Conservation (phyloP, 2,888 invertebrate genomes). For the Amaurobius ferox region DNA sequence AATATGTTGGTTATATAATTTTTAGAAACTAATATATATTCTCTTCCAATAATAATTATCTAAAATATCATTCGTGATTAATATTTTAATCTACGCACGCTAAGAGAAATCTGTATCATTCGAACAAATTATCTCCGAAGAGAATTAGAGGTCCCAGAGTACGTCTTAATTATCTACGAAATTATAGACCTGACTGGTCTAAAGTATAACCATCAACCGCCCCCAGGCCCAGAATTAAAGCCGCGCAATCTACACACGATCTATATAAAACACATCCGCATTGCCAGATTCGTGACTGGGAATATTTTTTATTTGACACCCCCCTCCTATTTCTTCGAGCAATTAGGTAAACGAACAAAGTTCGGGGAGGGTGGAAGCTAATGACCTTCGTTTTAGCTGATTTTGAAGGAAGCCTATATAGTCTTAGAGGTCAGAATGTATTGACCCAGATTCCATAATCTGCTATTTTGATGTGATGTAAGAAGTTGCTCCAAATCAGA, state of each 20-base stretch:
- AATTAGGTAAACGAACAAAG: constrained; percentile 30
- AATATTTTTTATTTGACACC: constrained; percentile 19
- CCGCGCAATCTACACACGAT: constrained; percentile 27
- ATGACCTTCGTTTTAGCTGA: not conserved
- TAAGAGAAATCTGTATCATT: not conserved
- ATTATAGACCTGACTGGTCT: not conserved
- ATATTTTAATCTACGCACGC: not conserved
- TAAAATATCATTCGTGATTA: not conserved
- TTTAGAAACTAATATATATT: no score
- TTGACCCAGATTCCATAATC: not conserved
- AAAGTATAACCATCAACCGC: constrained; percentile 20
- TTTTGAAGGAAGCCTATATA: not conserved
- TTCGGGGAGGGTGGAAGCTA: not conserved
- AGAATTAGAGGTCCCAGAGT: constrained; percentile 1
- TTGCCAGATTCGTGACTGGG: constrained; percentile 31
- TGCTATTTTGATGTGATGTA: no score
- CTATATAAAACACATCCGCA: constrained; percentile 19
- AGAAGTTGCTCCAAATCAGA: no score
- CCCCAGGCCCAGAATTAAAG: constrained; percentile 29
- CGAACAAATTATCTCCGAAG: not conserved
- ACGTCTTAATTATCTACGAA: constrained; percentile 39
- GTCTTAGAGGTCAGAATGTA: not conserved
- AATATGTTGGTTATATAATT: no score
- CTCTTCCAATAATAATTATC: no score
- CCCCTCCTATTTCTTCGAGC: not conserved